These are phyloP conservation scores for Baryphthengus martii DNA, from an alignment of 2,113 vertebrate species.

Conservation along the genomic window DNA sequence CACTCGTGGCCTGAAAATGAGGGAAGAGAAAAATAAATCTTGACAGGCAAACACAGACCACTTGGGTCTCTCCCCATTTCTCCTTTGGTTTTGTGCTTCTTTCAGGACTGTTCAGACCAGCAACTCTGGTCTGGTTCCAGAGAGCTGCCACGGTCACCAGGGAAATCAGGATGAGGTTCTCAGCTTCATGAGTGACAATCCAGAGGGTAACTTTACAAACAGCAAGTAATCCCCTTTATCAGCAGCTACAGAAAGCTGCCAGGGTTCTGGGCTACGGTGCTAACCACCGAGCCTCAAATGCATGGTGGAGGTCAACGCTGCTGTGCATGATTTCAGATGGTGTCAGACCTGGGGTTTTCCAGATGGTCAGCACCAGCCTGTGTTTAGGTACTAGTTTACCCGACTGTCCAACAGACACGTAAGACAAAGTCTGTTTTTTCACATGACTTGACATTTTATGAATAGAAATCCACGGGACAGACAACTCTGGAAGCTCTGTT, in stretches of 20 bases:
- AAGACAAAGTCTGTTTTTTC: background rate
- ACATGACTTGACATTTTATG: background rate
- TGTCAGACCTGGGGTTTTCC: background rate
- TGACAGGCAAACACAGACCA: background rate
- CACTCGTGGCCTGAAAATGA: background rate
- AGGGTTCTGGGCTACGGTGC: background rate
- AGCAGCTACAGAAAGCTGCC: background rate
- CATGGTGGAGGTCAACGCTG: background rate
- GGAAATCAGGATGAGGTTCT: background rate
- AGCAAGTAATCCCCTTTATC: background rate
- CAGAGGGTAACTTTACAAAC: background rate
- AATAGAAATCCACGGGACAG: background rate
- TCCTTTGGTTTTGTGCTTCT: background rate
- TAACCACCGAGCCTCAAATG: background rate
- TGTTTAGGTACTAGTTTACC: background rate
- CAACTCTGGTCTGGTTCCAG: background rate
- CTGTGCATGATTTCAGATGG: background rate
- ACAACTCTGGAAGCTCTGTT: background rate
- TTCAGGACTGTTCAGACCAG: background rate
- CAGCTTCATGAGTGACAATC: background rate
- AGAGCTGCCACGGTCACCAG: background rate
- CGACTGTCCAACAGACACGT: background rate
- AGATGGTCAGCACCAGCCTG: background rate
- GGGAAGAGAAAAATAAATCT: fast-evolving
- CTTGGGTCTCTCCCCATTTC: background rate